A percentile compares a stretch with the other conserved stretches of the same genome.
Conservation (phyloP, 1,140 invertebrate species). For the Aphelenchoides besseyi region DNA sequence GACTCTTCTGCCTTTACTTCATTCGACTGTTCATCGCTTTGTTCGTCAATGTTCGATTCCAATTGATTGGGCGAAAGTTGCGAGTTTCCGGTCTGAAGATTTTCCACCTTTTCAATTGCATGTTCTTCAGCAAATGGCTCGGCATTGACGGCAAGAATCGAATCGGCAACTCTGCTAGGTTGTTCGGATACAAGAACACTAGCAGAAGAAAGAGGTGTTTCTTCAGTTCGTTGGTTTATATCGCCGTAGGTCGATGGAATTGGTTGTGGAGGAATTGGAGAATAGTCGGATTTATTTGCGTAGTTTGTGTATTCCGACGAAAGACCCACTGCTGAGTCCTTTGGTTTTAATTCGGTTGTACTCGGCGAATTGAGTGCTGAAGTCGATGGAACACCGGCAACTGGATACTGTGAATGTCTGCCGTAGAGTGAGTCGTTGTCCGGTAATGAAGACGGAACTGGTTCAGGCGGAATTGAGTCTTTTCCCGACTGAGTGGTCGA, state of each 20-base stretch:
- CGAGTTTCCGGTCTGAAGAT: neutral
- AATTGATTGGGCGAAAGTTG: neutral
- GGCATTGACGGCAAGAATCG: neutral
- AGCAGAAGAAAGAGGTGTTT: neutral
- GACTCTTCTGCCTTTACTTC: neutral
- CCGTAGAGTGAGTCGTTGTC: neutral
- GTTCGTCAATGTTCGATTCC: conserved; percentile 3
- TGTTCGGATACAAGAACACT: neutral
- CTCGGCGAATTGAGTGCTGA: conserved; percentile 16
- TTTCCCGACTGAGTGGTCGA: conserved; percentile 24
- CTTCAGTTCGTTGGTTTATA: neutral
- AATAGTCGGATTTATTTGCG: neutral
- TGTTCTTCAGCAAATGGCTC: conserved; percentile 5
- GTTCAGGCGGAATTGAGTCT: conserved; percentile 51
- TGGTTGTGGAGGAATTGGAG: conserved; percentile 5
- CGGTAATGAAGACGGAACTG: conserved; percentile 31
- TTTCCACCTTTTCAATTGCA: neutral
- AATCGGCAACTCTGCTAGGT: neutral
- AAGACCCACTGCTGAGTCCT: neutral
- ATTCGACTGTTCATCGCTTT: neutral
- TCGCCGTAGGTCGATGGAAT: neutral
- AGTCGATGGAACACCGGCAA: conserved; percentile 13
- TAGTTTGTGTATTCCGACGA: neutral
- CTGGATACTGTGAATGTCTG: neutral
- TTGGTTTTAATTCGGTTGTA: neutral